phyloP scores from a whole-genome alignment of 1,140 invertebrate species.

The Aphelenchoides besseyi region DNA sequence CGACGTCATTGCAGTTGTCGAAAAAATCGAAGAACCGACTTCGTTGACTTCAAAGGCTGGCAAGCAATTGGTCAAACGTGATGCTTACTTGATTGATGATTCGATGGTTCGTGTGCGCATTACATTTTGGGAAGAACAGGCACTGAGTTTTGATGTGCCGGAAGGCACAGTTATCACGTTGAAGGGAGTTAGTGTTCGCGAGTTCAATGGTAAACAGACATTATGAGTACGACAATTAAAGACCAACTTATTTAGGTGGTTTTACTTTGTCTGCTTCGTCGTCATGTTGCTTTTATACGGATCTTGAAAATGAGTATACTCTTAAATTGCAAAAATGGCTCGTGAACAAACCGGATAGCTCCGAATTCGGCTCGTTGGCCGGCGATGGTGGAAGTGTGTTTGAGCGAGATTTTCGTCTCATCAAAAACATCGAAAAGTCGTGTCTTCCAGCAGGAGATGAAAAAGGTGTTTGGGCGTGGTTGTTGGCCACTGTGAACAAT shows the following conservation, averaged over 20 bases:
- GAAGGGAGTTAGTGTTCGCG: conserved; percentile 53
- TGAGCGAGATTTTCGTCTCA: conserved; percentile 8
- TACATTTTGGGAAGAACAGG: conserved; percentile 67
- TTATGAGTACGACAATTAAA: too few relatives aligned
- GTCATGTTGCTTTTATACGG: conserved; percentile 10
- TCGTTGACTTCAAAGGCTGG: conserved; percentile 66
- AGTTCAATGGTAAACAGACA: conserved; percentile 53
- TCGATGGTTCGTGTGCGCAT: conserved; percentile 73
- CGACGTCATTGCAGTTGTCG: conserved; percentile 87
- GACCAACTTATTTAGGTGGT: conserved; percentile 45
- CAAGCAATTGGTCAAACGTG: conserved; percentile 77
- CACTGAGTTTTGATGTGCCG: conserved; percentile 44
- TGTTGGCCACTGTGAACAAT: too few relatives aligned
- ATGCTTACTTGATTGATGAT: conserved; percentile 81
- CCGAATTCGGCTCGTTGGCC: conserved; percentile 33
- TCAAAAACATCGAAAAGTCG: not conserved
- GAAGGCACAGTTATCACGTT: conserved; percentile 50
- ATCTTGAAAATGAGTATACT: conserved; percentile 34
- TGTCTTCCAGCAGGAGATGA: too few relatives aligned
- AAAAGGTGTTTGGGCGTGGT: not conserved
- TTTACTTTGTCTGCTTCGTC: conserved; percentile 29
- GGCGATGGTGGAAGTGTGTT: not conserved
- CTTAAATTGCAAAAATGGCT: conserved; percentile 49
- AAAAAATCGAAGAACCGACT: conserved; percentile 72
- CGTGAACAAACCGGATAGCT: conserved; percentile 20